phyloP scores from a whole-genome alignment of 30 jellyfish, hydroid and myxozoan species.

The Haliclystus octoradiatus region DNA sequence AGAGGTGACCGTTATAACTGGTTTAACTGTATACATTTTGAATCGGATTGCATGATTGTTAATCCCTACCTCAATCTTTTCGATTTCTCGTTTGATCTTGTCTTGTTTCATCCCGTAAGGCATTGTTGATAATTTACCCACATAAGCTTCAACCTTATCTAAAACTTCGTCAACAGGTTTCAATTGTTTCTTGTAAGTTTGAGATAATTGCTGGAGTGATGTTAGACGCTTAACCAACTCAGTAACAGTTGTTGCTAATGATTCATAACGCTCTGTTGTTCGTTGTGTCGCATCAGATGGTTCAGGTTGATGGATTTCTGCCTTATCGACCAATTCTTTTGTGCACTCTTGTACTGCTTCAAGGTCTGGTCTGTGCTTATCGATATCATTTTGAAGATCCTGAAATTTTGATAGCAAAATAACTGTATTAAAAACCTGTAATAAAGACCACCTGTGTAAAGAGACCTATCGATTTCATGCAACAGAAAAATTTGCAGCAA shows the following conservation, averaged over 20 bases:
- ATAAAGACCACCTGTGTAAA: too few species aligned
- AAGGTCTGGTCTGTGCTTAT: conserved; percentile 41
- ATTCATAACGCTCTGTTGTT: conserved; percentile 20
- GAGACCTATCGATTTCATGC: too few species aligned
- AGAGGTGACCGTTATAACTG: too few species aligned
- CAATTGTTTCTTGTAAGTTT: conserved; percentile 19
- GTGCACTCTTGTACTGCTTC: conserved; percentile 43
- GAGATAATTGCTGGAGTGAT: conserved; percentile 14
- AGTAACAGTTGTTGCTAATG: conserved; percentile 4
- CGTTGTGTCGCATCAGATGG: conserved; percentile 22
- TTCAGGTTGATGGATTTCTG: conserved; percentile 58
- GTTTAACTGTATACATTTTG: too few species aligned
- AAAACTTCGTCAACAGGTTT: conserved; percentile 75
- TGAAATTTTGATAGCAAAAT: neutral
- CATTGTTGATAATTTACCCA: conserved; percentile 22
- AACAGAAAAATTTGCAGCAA: too few species aligned
- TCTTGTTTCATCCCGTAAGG: conserved; percentile 46
- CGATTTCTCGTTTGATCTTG: conserved; percentile 54
- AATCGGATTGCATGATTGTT: too few species aligned
- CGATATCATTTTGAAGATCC: conserved; percentile 27
- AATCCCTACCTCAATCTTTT: conserved; percentile 51
- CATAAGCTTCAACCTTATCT: conserved; percentile 31
- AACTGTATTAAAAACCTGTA: too few species aligned
- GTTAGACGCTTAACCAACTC: conserved; percentile 28
- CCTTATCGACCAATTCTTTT: conserved; percentile 9